These are phyloP conservation scores for Scatophagus argus DNA, from an alignment of 2,113 vertebrate genomes.

Conservation along the genomic window DNA sequence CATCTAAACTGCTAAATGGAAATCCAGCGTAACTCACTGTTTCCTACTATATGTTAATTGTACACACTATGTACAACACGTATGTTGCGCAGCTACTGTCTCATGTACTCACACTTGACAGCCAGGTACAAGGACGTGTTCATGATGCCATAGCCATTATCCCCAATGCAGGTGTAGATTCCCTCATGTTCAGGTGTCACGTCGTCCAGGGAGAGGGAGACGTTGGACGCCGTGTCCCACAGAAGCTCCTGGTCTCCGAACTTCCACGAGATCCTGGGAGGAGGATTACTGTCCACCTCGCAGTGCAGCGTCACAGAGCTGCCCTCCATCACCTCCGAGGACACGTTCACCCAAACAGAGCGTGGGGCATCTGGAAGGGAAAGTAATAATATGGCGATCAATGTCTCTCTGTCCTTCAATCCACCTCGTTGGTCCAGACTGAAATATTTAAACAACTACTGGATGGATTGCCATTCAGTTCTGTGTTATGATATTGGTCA, in stretches of 20 bases:
- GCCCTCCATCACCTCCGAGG: constrained; percentile 89
- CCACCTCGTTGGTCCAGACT: too few relatives aligned
- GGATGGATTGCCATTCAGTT: too few relatives aligned
- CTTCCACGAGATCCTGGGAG: constrained; percentile 87
- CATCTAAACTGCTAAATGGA: neutral
- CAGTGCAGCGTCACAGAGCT: constrained; percentile 87
- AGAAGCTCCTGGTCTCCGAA: constrained; percentile 84
- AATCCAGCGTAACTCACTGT: neutral
- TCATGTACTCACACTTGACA: constrained; percentile 88
- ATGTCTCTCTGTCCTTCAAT: too few relatives aligned
- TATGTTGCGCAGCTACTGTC: neutral
- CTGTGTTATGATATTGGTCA: too few relatives aligned
- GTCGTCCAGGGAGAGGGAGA: constrained; percentile 85
- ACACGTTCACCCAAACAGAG: constrained; percentile 89
- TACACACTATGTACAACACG: neutral
- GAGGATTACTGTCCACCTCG: constrained; percentile 91
- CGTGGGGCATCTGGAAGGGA: constrained; percentile 82
- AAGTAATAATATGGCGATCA: too few relatives aligned
- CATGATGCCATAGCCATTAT: constrained; percentile 89
- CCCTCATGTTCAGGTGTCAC: constrained; percentile 86
- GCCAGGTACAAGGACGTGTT: constrained; percentile 90
- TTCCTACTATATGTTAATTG: neutral
- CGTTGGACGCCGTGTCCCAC: constrained; percentile 85
- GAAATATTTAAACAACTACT: too few relatives aligned
- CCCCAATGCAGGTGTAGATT: constrained; percentile 88